Percentiles rank a stretch among this genome's conserved stretches.
Conservation (phyloP, 2,888 invertebrate species). For the Limnephilus auricula region DNA sequence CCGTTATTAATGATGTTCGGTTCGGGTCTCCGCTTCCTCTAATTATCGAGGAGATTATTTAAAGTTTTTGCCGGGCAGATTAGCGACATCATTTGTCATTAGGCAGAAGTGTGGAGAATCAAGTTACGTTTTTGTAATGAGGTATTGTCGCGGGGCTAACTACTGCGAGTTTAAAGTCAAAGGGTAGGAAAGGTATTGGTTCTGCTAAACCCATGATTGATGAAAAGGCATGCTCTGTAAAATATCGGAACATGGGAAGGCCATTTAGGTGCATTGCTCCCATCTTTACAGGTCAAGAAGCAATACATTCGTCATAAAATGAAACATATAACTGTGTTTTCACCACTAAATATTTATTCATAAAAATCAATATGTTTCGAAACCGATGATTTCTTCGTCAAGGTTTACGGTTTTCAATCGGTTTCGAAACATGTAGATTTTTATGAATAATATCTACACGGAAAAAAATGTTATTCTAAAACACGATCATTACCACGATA, state of each 20-base stretch:
- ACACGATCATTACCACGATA: no score
- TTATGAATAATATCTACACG: no score
- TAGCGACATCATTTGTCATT: conserved; percentile 62
- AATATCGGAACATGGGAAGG: not conserved
- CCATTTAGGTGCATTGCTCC: not conserved
- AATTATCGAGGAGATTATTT: conserved; percentile 59
- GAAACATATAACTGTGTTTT: no score
- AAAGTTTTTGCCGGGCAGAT: conserved; percentile 61
- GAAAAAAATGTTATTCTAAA: no score
- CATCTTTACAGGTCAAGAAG: not conserved
- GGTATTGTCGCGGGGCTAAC: not conserved
- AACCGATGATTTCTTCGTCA: no score
- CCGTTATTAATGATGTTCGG: conserved; percentile 60
- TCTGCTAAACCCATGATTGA: conserved; percentile 15
- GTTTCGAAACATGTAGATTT: no score
- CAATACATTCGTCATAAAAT: no score
- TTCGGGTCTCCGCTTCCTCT: conserved; percentile 57
- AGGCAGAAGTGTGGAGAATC: conserved; percentile 38
- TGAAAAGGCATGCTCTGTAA: not conserved
- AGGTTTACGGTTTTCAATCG: no score
- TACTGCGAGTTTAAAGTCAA: conserved; percentile 15
- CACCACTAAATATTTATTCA: no score
- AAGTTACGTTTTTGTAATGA: conserved; percentile 46
- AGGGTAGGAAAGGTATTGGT: conserved; percentile 23
- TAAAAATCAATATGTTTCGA: no score